Evolutionary conservation across 2,797 vertebrate genomes (phyloP).

Genomic region (Crax fasciolata): DNA sequence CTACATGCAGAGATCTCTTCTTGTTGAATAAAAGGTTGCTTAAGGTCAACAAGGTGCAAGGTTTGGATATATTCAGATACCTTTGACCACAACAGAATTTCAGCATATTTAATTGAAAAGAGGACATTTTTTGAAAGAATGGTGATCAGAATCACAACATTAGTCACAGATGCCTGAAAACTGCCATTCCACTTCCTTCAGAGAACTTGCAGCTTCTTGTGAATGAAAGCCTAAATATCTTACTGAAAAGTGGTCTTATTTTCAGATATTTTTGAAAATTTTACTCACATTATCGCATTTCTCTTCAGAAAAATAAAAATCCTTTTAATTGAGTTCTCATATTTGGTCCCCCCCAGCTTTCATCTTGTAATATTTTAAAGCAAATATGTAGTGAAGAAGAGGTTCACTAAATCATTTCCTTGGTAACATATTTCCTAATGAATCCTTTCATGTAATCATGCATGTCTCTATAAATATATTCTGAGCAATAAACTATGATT

Average conservation of each 20-base stretch:
- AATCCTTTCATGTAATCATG: conserved; percentile 16
- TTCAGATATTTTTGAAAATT: neutral
- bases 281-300: neutral
- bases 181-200: neutral
- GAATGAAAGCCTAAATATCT: neutral
- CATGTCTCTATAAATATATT: conserved; percentile 35
- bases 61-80: neutral
- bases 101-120: neutral
- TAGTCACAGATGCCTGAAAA: neutral
- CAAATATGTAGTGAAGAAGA: neutral
- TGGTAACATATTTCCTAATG: conserved; percentile 20
- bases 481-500: conserved; percentile 45
- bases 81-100: neutral
- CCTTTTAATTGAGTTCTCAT: neutral
- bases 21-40: neutral
- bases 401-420: conserved; percentile 33
- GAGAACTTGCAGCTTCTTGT: neutral
- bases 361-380: conserved; percentile 1
- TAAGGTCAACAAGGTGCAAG: neutral
- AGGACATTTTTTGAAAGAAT: neutral
- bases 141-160: neutral
- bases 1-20: neutral
- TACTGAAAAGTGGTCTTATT: neutral
- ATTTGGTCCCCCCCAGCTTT: neutral
- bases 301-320: neutral